Percentiles rank a stretch among this genome's conserved stretches.
These are phyloP conservation scores for Sapajus apella DNA, from an alignment of 2,113 vertebrate species.

Conservation along the genomic window DNA sequence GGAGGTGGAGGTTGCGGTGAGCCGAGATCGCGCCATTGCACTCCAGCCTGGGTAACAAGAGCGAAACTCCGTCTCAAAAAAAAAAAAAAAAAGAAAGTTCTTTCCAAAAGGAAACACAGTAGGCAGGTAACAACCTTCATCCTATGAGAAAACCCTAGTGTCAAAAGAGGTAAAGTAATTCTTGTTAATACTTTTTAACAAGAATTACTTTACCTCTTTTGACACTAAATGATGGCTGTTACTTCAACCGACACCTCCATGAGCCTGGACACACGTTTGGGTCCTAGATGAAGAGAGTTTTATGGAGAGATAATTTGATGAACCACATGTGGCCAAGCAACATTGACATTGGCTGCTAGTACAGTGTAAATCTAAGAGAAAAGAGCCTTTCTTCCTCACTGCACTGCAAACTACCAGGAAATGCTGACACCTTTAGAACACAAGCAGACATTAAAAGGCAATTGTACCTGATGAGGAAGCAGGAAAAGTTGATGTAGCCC, in stretches of 20 bases:
- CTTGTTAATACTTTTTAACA: too few relatives aligned
- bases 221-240: not conserved
- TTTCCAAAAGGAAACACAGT: not conserved
- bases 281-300: not conserved
- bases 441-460: not conserved
- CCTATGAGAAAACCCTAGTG: not conserved
- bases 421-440: not conserved
- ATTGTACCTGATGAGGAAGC: not conserved
- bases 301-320: not conserved
- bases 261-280: not conserved
- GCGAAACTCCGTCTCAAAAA: too few relatives aligned
- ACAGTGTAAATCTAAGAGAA: not conserved
- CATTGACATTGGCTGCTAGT: not conserved
- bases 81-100: too few relatives aligned
- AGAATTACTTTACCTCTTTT: too few relatives aligned
- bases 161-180: not conserved
- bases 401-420: not conserved
- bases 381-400: not conserved
- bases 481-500: not conserved
- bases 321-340: not conserved
- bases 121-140: not conserved
- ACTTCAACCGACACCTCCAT: not conserved
- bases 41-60: too few relatives aligned
- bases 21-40: too few relatives aligned
- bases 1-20: too few relatives aligned